phyloP scores from a whole-genome alignment of 2,797 vertebrate genomes.

The Morus bassanus region DNA sequence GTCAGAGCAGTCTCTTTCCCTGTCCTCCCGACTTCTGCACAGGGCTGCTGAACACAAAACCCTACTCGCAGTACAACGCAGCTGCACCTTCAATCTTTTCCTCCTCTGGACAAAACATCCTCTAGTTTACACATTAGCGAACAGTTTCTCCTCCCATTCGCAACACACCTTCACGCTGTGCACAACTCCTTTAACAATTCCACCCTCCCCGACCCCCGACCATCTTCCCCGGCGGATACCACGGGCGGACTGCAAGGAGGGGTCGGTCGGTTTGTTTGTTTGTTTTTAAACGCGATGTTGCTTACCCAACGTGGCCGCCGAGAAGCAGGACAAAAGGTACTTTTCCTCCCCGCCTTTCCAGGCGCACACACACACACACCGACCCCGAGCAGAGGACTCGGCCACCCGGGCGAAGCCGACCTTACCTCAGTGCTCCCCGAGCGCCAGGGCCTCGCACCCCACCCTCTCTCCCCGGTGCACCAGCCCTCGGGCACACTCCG shows the following conservation, averaged over 20 bases:
- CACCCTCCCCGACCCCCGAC: background rate
- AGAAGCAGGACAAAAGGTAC: background rate
- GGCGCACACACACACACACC: background rate
- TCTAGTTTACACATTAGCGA: background rate
- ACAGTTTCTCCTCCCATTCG: background rate
- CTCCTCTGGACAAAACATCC: background rate
- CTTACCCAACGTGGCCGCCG: background rate
- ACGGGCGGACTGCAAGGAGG: background rate
- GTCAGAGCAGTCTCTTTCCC: background rate
- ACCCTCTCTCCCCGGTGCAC: background rate
- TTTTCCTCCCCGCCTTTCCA: background rate
- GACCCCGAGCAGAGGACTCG: background rate
- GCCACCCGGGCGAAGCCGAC: background rate
- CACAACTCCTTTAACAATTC: background rate
- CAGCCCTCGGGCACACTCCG: background rate
- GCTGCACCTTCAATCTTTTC: background rate
- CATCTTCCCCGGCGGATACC: background rate
- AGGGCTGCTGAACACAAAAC: background rate
- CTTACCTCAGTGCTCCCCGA: background rate
- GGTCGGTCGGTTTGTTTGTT: no score
- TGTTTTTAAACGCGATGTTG: background rate
- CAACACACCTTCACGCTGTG: background rate
- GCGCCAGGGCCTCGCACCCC: slow-evolving; percentile 9
- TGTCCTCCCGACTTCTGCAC: background rate
- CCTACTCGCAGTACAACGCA: background rate